A percentile compares a stretch with the other conserved stretches of the same genome.
Evolutionary conservation across 2,888 invertebrate genomes (phyloP).

Genomic region (Silvanus unidentatus): DNA sequence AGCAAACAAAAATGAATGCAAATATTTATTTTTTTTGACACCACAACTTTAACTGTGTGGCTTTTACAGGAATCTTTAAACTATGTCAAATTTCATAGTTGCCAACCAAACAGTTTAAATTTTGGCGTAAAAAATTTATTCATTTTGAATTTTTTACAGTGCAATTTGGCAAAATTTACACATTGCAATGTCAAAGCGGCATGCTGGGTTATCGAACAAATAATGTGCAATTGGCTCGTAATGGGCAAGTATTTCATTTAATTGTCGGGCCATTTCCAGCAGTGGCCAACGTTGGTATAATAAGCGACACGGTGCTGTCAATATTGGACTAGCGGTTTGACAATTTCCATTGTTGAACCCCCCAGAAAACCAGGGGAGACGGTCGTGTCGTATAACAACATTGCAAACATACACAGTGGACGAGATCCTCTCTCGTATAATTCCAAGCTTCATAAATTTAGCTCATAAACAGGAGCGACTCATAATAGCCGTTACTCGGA

Average conservation of each 20-base stretch:
- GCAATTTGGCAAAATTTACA: too few species aligned
- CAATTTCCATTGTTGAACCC: neutral
- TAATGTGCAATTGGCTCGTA: neutral
- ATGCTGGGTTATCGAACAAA: neutral
- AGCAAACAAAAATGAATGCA: too few species aligned
- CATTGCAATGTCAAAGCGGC: too few species aligned
- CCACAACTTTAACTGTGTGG: too few species aligned
- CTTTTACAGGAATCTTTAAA: too few species aligned
- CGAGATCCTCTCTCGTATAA: conserved; percentile 20
- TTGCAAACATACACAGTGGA: conserved; percentile 15
- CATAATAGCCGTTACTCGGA: conserved; percentile 22
- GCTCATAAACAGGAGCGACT: conserved; percentile 20
- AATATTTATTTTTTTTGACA: too few species aligned
- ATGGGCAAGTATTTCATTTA: neutral
- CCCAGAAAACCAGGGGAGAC: neutral
- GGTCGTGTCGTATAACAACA: conserved; percentile 12
- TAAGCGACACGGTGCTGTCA: neutral
- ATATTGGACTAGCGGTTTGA: neutral
- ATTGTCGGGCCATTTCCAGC: neutral
- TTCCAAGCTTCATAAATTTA: conserved; percentile 20
- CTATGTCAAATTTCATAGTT: too few species aligned
- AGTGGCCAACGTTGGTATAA: neutral
- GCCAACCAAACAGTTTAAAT: too few species aligned
- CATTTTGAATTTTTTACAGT: too few species aligned
- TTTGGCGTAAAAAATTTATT: too few species aligned